A percentile compares a stretch with the other conserved stretches of the same genome.
phyloP scores from a whole-genome alignment of 2,888 invertebrate genomes.

The Melitaea athalia region DNA sequence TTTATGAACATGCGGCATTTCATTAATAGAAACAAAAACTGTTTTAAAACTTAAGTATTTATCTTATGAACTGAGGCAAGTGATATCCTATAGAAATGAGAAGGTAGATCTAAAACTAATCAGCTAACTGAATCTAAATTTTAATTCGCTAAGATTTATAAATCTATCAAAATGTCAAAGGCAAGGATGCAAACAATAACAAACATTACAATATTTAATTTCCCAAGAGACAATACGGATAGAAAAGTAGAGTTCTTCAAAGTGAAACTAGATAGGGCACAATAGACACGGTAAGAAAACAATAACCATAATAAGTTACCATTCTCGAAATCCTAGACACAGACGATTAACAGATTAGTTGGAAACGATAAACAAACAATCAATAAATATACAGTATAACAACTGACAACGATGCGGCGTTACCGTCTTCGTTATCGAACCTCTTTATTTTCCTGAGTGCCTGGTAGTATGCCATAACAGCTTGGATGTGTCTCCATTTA shows the following conservation, averaged over 20 bases:
- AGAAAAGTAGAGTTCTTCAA: slow-evolving; percentile 67
- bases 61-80: slow-evolving; percentile 67
- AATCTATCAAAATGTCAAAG: slow-evolving; percentile 59
- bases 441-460: slow-evolving; percentile 95
- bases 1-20: slow-evolving; percentile 71
- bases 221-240: slow-evolving; percentile 57
- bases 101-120: slow-evolving; percentile 51
- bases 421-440: slow-evolving; percentile 80
- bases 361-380: slow-evolving; percentile 70
- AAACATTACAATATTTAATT: slow-evolving; percentile 59
- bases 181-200: slow-evolving; percentile 62
- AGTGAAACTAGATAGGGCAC: slow-evolving; percentile 71
- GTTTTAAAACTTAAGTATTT: slow-evolving; percentile 50
- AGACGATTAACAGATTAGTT: slow-evolving; percentile 69
- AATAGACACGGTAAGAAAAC: slow-evolving; percentile 76
- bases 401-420: slow-evolving; percentile 70
- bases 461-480: slow-evolving; percentile 95
- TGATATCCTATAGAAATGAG: slow-evolving; percentile 58
- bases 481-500: slow-evolving; percentile 93
- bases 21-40: slow-evolving; percentile 45
- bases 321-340: slow-evolving; percentile 78
- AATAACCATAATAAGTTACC: slow-evolving; percentile 71
- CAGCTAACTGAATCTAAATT: slow-evolving; percentile 51
- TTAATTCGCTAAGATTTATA: slow-evolving; percentile 54
- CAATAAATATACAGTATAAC: slow-evolving; percentile 45